These are phyloP conservation scores for Delphinus delphis DNA, from an alignment of 2,113 vertebrate species.

Conservation along the genomic window DNA sequence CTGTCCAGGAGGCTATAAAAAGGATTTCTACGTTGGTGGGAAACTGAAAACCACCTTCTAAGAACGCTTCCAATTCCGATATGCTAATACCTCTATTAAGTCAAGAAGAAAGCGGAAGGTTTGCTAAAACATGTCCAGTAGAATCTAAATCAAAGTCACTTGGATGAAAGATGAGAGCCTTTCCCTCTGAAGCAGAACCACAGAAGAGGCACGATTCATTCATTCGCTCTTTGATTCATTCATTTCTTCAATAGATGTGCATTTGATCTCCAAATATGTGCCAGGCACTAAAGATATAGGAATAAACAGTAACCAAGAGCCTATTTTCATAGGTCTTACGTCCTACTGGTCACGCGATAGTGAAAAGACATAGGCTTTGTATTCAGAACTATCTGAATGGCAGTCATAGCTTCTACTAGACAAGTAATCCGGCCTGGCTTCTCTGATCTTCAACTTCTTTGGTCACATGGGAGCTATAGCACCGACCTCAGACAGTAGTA, in stretches of 20 bases:
- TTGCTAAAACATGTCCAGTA: background rate
- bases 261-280: background rate
- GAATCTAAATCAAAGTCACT: background rate
- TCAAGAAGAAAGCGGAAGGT: background rate
- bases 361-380: background rate
- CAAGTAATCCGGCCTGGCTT: background rate
- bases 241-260: background rate
- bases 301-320: background rate
- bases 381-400: background rate
- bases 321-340: background rate
- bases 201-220: background rate
- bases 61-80: background rate
- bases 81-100: background rate
- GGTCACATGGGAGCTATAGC: background rate
- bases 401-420: background rate
- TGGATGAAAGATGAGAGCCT: background rate
- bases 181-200: background rate
- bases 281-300: background rate
- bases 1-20: constrained; percentile 27
- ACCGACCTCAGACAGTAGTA: background rate
- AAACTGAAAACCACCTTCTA: constrained; percentile 1
- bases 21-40: background rate
- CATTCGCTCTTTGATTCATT: background rate
- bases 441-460: background rate
- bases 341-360: background rate